Conservation (phyloP, 2,113 vertebrate genomes). For the Amazona vittata region DNA sequence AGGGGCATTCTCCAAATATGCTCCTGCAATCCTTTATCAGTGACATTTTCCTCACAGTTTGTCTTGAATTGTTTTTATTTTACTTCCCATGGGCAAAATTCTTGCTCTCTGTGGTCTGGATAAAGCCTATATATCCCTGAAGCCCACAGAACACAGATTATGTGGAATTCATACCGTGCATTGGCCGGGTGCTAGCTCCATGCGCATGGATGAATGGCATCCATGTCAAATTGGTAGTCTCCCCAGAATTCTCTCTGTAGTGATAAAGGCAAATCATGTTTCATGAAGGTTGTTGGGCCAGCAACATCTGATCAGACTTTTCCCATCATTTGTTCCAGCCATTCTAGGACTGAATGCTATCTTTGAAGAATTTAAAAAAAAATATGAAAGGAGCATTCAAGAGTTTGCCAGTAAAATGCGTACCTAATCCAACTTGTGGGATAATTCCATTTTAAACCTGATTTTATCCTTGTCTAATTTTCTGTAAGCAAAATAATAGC, state of each 20-base stretch:
- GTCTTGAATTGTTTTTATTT: slow-evolving; percentile 46
- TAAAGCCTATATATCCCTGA: not conserved
- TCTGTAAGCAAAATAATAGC: slow-evolving; percentile 27
- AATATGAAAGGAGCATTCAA: not conserved
- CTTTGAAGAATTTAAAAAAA: not conserved
- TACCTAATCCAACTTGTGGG: slow-evolving; percentile 27
- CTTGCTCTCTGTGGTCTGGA: not conserved
- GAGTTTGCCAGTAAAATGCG: slow-evolving; percentile 1
- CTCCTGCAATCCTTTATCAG: slow-evolving; percentile 5
- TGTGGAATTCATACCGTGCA: not conserved
- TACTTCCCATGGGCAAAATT: slow-evolving; percentile 51
- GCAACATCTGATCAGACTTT: slow-evolving; percentile 36
- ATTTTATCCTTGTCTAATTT: slow-evolving; percentile 26
- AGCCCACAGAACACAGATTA: slow-evolving; percentile 41
- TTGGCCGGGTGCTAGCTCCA: slow-evolving; percentile 2
- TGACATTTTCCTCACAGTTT: slow-evolving; percentile 21
- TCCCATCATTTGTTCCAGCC: slow-evolving; percentile 45
- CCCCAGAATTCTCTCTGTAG: not conserved
- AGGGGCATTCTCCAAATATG: not conserved
- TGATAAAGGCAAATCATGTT: slow-evolving; percentile 36
- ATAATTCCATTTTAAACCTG: slow-evolving; percentile 17
- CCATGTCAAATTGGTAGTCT: slow-evolving; percentile 41
- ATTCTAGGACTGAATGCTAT: not conserved
- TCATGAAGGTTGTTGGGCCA: not conserved
- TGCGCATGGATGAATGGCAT: slow-evolving; percentile 36